Conservation (phyloP, 1,140 invertebrate species). For the Dinothrombium tinctorium region DNA sequence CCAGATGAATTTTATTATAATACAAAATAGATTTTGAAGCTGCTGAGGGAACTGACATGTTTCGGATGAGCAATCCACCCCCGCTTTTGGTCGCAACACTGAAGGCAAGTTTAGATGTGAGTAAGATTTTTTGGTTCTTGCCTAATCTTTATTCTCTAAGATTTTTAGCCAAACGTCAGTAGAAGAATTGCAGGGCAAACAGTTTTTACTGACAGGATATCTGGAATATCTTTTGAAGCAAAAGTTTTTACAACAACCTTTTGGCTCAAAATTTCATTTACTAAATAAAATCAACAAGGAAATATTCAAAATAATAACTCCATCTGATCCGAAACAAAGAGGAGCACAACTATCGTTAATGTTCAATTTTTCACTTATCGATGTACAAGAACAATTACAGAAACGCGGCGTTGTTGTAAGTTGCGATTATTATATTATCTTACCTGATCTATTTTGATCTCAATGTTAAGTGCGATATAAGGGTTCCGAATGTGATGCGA, state of each 20-base stretch:
- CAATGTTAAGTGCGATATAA: too few relatives aligned
- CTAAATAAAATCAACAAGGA: constrained; percentile 7
- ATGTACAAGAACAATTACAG: constrained; percentile 25
- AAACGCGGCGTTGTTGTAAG: constrained; percentile 30
- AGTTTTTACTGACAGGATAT: constrained; percentile 31
- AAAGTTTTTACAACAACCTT: too few relatives aligned
- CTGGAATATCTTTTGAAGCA: constrained; percentile 26
- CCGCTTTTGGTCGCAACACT: constrained; percentile 26
- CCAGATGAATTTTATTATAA: constrained; percentile 10
- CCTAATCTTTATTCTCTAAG: constrained; percentile 17
- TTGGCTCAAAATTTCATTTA: background rate
- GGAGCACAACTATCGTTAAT: constrained; percentile 30
- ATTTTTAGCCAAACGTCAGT: constrained; percentile 28
- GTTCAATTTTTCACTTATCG: constrained; percentile 21
- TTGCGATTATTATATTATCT: constrained; percentile 13
- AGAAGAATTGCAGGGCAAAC: constrained; percentile 25
- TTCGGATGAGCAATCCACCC: constrained; percentile 31
- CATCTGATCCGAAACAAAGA: constrained; percentile 25
- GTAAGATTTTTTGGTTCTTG: constrained; percentile 1
- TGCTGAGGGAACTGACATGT: constrained; percentile 24
- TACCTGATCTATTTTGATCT: constrained; percentile 2
- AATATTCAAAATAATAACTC: constrained; percentile 27
- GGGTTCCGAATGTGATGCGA: too few relatives aligned
- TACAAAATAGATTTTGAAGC: constrained; percentile 25
- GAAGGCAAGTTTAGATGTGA: constrained; percentile 20